Percentiles rank a stretch among this genome's conserved stretches.
These are phyloP conservation scores for Microcebus murinus DNA, from an alignment of 2,113 vertebrate genomes.

Conservation along the genomic window DNA sequence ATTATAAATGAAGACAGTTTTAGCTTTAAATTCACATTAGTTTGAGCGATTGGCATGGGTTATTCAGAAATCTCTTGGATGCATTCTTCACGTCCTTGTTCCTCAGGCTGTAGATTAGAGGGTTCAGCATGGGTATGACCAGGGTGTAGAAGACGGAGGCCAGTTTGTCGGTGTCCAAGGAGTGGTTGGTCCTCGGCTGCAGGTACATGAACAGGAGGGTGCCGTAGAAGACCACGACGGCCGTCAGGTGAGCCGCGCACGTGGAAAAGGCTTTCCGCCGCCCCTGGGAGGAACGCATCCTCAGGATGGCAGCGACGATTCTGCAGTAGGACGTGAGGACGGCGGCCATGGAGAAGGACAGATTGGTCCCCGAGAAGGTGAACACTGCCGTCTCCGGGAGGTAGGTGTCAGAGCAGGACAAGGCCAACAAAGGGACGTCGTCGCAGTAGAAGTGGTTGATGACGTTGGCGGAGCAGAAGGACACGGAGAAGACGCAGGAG, in stretches of 20 bases:
- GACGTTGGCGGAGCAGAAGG: constrained; percentile 42
- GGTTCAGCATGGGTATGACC: constrained; percentile 66
- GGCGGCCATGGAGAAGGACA: constrained; percentile 57
- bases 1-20: background rate
- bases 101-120: constrained; percentile 74
- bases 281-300: constrained; percentile 53
- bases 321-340: constrained; percentile 66
- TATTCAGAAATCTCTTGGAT: constrained; percentile 36
- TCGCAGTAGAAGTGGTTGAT: constrained; percentile 75
- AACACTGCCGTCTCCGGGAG: constrained; percentile 56
- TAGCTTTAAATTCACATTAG: background rate
- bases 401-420: constrained; percentile 64
- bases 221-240: constrained; percentile 64
- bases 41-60: background rate
- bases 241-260: constrained; percentile 52
- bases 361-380: constrained; percentile 11
- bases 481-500: constrained; percentile 48
- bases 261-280: constrained; percentile 66
- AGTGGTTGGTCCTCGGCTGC: constrained; percentile 49
- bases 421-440: constrained; percentile 27
- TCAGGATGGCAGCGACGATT: constrained; percentile 60
- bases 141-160: constrained; percentile 55
- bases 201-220: constrained; percentile 71
- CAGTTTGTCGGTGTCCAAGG: constrained; percentile 63
- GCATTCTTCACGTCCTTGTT: constrained; percentile 69